phyloP scores from a whole-genome alignment of 2,888 invertebrate species.

The Campoletis raptor region DNA sequence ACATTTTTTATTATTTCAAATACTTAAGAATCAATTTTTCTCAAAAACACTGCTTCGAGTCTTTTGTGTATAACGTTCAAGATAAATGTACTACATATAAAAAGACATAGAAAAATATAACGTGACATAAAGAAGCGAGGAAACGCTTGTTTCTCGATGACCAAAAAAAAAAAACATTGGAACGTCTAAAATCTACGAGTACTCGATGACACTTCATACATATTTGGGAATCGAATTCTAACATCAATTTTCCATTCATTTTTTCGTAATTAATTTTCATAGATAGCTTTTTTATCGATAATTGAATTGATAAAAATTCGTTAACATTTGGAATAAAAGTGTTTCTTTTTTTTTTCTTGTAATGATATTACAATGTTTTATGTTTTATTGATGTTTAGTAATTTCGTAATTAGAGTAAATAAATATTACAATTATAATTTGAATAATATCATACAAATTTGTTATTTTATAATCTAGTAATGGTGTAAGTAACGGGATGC shows the following conservation, averaged over 20 bases:
- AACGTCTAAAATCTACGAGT: constrained; percentile 9
- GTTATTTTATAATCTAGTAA: constrained; percentile 61
- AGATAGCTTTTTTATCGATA: not conserved
- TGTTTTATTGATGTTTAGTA: constrained; percentile 68
- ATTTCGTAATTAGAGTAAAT: constrained; percentile 69
- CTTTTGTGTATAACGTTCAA: constrained; percentile 3
- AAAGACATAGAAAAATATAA: constrained; percentile 34
- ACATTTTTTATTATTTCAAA: constrained; percentile 12
- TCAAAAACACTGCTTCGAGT: not conserved
- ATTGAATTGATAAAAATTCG: not conserved
- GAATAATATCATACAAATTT: constrained; percentile 71
- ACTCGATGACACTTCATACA: constrained; percentile 21
- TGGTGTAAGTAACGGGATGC: constrained; percentile 69
- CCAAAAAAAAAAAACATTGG: constrained; percentile 17
- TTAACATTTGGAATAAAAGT: not conserved
- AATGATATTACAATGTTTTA: constrained; percentile 64
- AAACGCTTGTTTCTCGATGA: constrained; percentile 18
- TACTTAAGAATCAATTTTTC: not conserved
- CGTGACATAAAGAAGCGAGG: constrained; percentile 21
- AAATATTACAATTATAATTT: constrained; percentile 71
- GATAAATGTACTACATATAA: constrained; percentile 19
- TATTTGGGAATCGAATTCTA: not conserved
- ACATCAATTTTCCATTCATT: not conserved
- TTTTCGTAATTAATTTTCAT: not conserved
- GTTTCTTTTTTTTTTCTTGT: not conserved